Base-by-base conservation (phyloP, 2,797 vertebrate species). In the Enteromius unitaeniatus region DNA sequence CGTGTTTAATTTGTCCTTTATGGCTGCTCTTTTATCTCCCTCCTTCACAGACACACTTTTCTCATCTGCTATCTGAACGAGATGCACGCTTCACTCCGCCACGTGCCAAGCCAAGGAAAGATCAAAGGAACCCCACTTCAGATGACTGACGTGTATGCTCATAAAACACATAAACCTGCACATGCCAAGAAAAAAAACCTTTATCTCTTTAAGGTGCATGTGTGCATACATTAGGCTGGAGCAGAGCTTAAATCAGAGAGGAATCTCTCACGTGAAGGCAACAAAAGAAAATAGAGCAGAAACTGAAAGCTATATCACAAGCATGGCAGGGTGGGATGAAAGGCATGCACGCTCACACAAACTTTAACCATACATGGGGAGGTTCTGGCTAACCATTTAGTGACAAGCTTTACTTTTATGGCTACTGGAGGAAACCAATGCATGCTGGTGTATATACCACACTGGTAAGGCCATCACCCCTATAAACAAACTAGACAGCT, bases 231-330 rank as follows among this genome's bases (percentile, higher is more conserved):
- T 42, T 17, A 65, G 83, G 13, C 37, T 51, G 58, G 28, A 55
- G 62, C 21, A 23, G 31, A 14, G 23, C 23, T 47, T 42, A 64
- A 78, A 40, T 83, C 79, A 31, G 26, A 69, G 65, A 51, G 26
- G 28, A 49, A 89, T 87, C 26, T 76, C 67, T 74, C 84, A 83
- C 88, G 83, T 89, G 85, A 82, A 90, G 75, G 84, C 88, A 72
- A 40, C 31, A 23, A 86, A n/a, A 86, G 88, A 87, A 91, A 93
- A 90, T 88, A 86, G 88, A 90, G 90, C 92, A 91, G 91, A 93
- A 92, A 92, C 26, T 85, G 85, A 89, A 86, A 92, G 86, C 55
- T 90, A 64, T 28, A 92, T 91, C 88, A 90, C 86, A 85, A 90
- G 91, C 88, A 86, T 81, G 86, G 76, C 47, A 81, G 21, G 28